Conservation (phyloP, 2,888 invertebrate genomes). For the Gymnoscelis rufifasciata region DNA sequence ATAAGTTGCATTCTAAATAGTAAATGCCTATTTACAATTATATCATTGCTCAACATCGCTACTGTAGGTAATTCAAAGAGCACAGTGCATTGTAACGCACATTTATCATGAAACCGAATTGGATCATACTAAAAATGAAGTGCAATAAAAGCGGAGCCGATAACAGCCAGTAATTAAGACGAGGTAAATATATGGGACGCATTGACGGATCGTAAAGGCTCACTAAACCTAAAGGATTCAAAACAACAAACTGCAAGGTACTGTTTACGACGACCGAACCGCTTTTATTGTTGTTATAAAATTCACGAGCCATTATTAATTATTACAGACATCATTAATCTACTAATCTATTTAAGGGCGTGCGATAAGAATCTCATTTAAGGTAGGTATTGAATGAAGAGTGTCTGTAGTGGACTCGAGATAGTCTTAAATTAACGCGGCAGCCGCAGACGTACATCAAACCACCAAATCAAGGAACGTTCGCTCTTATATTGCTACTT, state of each 20-base stretch:
- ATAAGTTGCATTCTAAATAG: no score
- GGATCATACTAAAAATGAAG: conserved; percentile 57
- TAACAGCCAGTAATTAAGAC: conserved; percentile 71
- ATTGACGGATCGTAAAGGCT: conserved; percentile 74
- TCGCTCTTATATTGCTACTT: not conserved
- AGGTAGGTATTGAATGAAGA: conserved; percentile 79
- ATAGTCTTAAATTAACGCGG: conserved; percentile 71
- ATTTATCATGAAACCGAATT: conserved; percentile 40
- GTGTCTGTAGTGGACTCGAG: conserved; percentile 76
- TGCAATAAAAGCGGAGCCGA: conserved; percentile 61
- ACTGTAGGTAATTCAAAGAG: no score
- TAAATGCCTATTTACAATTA: no score
- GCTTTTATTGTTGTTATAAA: conserved; percentile 78
- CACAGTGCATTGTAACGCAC: conserved; percentile 14
- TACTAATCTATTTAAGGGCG: conserved; percentile 79
- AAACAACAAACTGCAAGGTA: conserved; percentile 73
- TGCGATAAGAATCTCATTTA: conserved; percentile 79
- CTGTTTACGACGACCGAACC: conserved; percentile 70
- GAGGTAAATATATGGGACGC: conserved; percentile 70
- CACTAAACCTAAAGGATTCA: conserved; percentile 73
- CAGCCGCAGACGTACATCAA: conserved; percentile 17
- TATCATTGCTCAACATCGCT: no score
- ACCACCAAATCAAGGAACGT: conserved; percentile 25
- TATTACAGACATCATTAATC: conserved; percentile 79
- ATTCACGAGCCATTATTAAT: conserved; percentile 79